Conservation (phyloP, 2,888 invertebrate species). For the Brachylomia viminalis region DNA sequence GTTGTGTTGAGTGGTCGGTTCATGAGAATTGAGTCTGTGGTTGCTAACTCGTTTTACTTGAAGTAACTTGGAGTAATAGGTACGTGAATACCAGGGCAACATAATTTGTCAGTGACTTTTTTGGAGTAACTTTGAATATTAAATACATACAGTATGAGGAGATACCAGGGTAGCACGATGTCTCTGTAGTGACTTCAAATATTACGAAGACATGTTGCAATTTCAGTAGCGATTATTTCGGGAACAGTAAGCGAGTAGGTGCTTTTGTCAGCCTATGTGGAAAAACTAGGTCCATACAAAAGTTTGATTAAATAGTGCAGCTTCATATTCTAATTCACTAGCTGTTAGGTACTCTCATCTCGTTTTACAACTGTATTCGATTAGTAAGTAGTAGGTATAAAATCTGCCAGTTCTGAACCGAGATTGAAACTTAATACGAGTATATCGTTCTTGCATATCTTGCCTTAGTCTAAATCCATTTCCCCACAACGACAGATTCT, state of each 20-base stretch:
- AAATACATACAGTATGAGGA: too few relatives aligned
- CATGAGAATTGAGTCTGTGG: constrained; percentile 6
- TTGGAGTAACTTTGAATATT: not conserved
- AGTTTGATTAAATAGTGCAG: not conserved
- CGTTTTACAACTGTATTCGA: not conserved
- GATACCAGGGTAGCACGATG: not conserved
- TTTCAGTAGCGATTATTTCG: not conserved
- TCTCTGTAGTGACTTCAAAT: not conserved
- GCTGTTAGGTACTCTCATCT: not conserved
- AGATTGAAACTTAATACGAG: not conserved
- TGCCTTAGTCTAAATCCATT: not conserved
- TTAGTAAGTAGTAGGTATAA: not conserved
- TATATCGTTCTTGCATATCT: not conserved
- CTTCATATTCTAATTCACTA: not conserved
- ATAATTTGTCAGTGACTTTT: not conserved
- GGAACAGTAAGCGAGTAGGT: not conserved
- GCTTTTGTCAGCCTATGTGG: not conserved
- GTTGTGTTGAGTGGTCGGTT: constrained; percentile 11
- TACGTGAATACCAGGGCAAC: not conserved
- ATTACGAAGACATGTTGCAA: not conserved
- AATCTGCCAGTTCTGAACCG: not conserved
- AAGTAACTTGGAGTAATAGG: not conserved
- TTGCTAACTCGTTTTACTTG: constrained; percentile 11
- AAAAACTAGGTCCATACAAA: not conserved
- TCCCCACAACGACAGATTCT: constrained; percentile 5